A percentile compares a stretch with the other conserved stretches of the same genome.
These are phyloP conservation scores for Galeruca laticollis DNA, from an alignment of 2,888 invertebrate genomes.

Conservation along the genomic window DNA sequence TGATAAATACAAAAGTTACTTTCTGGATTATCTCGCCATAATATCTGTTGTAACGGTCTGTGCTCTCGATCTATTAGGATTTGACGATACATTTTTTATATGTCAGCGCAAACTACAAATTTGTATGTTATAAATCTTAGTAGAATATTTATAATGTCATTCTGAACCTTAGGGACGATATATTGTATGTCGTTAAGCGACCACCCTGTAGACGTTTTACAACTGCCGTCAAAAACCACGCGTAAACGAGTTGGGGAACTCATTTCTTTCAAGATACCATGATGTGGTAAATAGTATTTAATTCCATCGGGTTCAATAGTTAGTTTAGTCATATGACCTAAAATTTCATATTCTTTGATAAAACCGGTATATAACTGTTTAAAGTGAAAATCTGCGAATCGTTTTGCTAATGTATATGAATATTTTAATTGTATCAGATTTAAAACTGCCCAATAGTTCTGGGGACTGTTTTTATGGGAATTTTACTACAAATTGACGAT, in stretches of 20 bases:
- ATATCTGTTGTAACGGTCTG: too few relatives aligned
- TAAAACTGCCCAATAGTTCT: slow-evolving; percentile 34
- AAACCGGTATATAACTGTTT: slow-evolving; percentile 34
- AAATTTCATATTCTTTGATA: slow-evolving; percentile 39
- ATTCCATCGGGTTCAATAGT: too few relatives aligned
- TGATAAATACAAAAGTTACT: slow-evolving; percentile 38
- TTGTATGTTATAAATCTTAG: slow-evolving; percentile 39
- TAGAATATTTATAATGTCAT: slow-evolving; percentile 37
- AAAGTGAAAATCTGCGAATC: slow-evolving; percentile 30
- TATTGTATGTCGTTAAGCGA: slow-evolving; percentile 21
- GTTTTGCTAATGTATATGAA: slow-evolving; percentile 39
- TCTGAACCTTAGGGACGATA: slow-evolving; percentile 22
- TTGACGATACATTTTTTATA: too few relatives aligned
- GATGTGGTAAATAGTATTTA: too few relatives aligned
- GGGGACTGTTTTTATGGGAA: slow-evolving; percentile 37
- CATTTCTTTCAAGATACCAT: too few relatives aligned
- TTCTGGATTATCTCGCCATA: too few relatives aligned
- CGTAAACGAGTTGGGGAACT: too few relatives aligned
- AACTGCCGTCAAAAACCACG: too few relatives aligned
- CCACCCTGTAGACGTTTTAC: too few relatives aligned
- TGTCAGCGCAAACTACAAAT: slow-evolving; percentile 42
- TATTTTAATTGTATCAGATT: slow-evolving; percentile 23
- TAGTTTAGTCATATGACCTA: slow-evolving; percentile 44
- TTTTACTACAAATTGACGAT: slow-evolving; percentile 42
- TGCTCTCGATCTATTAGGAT: too few relatives aligned